These are phyloP conservation scores for Panagrolaimus sp. DNA, from an alignment of 1,140 invertebrate species.

Conservation along the genomic window DNA sequence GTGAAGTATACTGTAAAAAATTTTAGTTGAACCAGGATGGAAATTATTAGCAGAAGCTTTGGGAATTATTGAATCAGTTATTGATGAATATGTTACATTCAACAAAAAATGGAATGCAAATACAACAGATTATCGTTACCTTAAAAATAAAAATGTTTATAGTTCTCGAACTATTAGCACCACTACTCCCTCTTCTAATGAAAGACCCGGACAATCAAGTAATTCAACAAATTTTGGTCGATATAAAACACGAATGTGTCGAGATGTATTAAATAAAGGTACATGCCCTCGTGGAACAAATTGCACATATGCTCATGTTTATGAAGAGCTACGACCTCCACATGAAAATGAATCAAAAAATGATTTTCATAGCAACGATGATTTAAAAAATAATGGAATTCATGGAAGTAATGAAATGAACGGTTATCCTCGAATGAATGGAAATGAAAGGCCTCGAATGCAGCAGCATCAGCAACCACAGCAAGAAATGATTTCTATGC, in stretches of 20 bases:
- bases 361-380: not conserved
- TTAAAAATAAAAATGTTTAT: no score
- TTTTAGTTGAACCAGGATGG: no score
- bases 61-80: conserved; percentile 35
- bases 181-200: no score
- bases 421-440: not conserved
- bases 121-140: no score
- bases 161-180: no score
- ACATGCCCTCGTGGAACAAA: conserved; percentile 76
- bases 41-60: no score
- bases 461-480: not conserved
- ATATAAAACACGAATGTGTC: conserved; percentile 84
- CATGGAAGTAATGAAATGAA: not conserved
- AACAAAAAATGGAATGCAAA: conserved; percentile 56
- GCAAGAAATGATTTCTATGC: not conserved
- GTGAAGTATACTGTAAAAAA: not conserved
- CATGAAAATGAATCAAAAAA: not conserved
- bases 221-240: conserved; percentile 60
- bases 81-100: conserved; percentile 64
- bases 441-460: not conserved
- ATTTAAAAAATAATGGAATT: not conserved
- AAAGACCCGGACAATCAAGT: no score
- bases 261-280: conserved; percentile 71
- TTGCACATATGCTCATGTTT: conserved; percentile 85
- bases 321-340: conserved; percentile 69